Evolutionary conservation across 2,113 vertebrate species (phyloP), one percentile per base, ranked within the genome.

Genomic region (Benitochromis conjunctus): DNA sequence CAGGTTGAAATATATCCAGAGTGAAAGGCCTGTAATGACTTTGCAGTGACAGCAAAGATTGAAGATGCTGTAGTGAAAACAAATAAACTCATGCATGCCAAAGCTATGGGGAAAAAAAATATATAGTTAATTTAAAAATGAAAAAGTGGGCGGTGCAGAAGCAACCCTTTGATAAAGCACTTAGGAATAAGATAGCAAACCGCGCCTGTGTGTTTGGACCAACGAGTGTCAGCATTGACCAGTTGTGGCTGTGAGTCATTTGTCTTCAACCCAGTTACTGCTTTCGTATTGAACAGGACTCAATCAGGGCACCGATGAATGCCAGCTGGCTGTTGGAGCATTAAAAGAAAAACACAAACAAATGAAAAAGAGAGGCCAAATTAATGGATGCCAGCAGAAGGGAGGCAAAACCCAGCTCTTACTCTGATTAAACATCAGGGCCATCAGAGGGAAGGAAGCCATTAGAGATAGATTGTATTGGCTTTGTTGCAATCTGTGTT

Each of bases 361-460:
- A 95, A 96, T 90, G 87, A 93, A 94, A 89, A 91, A 88, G 79
- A 87, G 88, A 90, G 81, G 89, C 90, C 90, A 89, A 94, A 93
- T 95, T 81, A 96, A 96, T 95, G 86, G 89, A 83, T 85, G 80
- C 82, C 86, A 89, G 85, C 51, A 81, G 93, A 85, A 83, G 82
- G 19, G 56, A 91, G 86, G 92, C 84, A 88, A 93, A 83, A 71
- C 85, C 90, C 55, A 38, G 92, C 96, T 97, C 92, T 96, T 95
- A 96, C 91, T 94, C 94, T 96, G 96, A 97, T 96, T 96, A 96
- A 96, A 96, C 93, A 96, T 91, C 71, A 88, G 82, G 85, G 92
- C 91, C 91, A 91, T 95, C 91, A 89, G 78, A 91, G 88, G 66
- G 88, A 84, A 93, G 94, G 91, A 91, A 91, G 88, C 94, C 94